Base-by-base conservation (phyloP, 2,888 invertebrate species). In the Luffia ferchaultella region DNA sequence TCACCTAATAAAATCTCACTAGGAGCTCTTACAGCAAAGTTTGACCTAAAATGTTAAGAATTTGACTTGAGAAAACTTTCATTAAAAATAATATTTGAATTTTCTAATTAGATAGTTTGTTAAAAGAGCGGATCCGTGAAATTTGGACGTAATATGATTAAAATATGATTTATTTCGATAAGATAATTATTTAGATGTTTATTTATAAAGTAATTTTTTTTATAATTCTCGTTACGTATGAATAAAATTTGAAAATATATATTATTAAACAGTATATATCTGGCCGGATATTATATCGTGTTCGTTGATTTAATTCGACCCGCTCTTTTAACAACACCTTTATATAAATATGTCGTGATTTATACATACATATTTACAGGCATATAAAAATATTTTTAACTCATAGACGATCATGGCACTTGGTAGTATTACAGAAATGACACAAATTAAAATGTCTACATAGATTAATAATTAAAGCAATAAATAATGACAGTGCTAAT, bases 361-460 rank as follows among this genome's bases (percentile, higher is more conserved):
- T n/a, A 30, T 47, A 30, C 30, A 30, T 30, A 20, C 61, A 63
- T 79, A 77, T 78, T 76, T 77, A 79, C 77, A 79, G 65, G 68
- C 67, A 65, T 70, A 75, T 68, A 76, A 73, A 78, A 77, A 77
- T 77, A 78, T 73, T 68, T 74, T 50, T 74, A 70, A 69, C 73
- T 68, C 64, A 75, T 70, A 77, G 74, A 73, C 68, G 68, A 7
- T 7, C 30, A 82, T 82, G 82, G 82, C 82, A 82, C 82, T 80
- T 71, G 77, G 76, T 82, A 76, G 78, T 78, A 70, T 76, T 68
- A 68, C 67, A 69, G 67, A 63, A 41, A 16, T n/a, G 43, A 30
- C 12, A 54, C 48, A 50, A 57, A 52, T 18, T 50, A 53, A 54
- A 50, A 51, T 45, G 41, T 50, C 51, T 53, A 30, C 12, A 30